A percentile compares a stretch with the other conserved stretches of the same genome.
Evolutionary conservation across 2,113 vertebrate species (phyloP).

Genomic region (Lagopus muta): DNA sequence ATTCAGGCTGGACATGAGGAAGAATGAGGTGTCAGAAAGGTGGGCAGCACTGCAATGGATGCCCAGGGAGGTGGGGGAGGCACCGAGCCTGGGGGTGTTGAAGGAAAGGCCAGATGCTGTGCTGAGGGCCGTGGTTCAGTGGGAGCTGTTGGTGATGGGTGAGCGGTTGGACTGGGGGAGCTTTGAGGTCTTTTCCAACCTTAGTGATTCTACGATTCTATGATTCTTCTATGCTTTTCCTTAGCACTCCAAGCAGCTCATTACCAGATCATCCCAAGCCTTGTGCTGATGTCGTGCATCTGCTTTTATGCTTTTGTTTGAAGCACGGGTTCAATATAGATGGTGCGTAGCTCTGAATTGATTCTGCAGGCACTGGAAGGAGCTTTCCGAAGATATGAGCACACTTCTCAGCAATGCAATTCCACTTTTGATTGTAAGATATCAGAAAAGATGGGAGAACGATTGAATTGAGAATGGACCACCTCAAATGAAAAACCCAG

Average conservation of each 20-base stretch:
- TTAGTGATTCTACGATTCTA: no score
- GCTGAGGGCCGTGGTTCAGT: no score
- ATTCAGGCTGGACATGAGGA: no score
- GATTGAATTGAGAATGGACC: background rate
- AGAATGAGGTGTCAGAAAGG: no score
- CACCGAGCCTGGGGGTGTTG: no score
- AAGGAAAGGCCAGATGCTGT: no score
- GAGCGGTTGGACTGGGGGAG: no score
- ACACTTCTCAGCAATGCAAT: background rate
- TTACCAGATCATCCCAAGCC: background rate
- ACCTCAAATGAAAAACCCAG: no score
- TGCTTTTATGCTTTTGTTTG: background rate
- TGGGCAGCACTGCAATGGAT: no score
- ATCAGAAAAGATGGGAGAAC: background rate
- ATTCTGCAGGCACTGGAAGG: background rate
- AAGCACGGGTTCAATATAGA: background rate
- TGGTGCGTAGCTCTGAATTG: background rate
- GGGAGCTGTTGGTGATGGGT: no score
- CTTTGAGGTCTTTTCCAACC: no score
- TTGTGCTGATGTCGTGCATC: background rate
- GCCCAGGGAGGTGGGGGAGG: no score
- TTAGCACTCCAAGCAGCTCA: background rate
- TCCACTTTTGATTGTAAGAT: background rate
- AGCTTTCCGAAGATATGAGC: background rate
- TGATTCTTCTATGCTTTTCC: background rate